Percentiles rank a stretch among this genome's conserved stretches.
Conservation (phyloP, 1,140 invertebrate species). For the Brachionus manjavacas region DNA sequence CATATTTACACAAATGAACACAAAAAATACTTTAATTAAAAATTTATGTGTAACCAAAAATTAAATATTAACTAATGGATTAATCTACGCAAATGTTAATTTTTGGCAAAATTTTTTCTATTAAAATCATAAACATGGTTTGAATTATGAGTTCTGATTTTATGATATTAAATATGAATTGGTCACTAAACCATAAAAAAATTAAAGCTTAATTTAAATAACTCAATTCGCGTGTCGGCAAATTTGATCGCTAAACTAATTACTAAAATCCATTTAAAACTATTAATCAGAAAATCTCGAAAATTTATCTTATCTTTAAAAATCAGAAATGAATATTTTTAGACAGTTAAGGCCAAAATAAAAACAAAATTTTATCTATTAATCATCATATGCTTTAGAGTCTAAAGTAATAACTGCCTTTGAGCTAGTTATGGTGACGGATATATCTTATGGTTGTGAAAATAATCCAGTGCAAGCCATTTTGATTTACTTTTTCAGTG, state of each 20-base stretch:
- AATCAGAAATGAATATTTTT: neutral
- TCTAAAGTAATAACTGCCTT: neutral
- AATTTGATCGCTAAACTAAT: neutral
- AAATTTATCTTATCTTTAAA: neutral
- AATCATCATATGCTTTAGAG: neutral
- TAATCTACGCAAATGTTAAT: neutral
- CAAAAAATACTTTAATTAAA: neutral
- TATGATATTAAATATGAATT: neutral
- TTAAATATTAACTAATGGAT: neutral
- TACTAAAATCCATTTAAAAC: neutral
- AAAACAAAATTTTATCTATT: neutral
- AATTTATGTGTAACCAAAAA: neutral
- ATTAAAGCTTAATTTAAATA: neutral
- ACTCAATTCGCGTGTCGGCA: neutral
- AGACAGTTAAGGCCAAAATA: neutral
- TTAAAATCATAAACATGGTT: neutral
- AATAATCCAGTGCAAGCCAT: neutral
- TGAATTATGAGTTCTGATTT: neutral
- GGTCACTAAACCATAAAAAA: neutral
- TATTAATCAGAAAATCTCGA: neutral
- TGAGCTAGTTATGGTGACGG: neutral
- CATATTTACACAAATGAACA: neutral
- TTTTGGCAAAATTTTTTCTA: neutral
- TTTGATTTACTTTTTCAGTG: neutral
- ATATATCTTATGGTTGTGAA: too few species aligned